Conservation (phyloP, 2,797 vertebrate species). For the Knipowitschia caucasica region DNA sequence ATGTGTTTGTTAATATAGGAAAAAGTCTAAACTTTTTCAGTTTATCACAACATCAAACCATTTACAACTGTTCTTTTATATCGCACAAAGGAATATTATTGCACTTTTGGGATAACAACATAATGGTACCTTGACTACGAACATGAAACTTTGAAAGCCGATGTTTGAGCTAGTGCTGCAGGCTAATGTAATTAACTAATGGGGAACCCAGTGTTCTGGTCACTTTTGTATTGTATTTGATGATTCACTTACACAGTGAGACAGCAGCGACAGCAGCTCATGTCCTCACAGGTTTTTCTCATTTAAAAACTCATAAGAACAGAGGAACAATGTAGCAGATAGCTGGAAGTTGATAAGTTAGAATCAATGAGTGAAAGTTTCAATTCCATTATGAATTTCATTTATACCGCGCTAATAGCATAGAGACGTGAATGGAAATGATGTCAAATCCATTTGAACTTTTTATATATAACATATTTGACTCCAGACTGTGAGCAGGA, state of each 20-base stretch:
- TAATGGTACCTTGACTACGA: background rate
- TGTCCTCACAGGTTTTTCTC: background rate
- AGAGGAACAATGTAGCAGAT: background rate
- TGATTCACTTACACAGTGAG: background rate
- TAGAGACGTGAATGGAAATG: no score
- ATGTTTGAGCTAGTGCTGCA: background rate
- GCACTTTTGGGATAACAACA: background rate
- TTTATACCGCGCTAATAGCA: no score
- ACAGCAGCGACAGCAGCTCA: background rate
- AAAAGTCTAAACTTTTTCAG: no score
- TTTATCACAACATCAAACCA: no score
- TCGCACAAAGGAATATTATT: background rate
- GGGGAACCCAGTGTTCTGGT: background rate
- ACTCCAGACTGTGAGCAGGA: no score
- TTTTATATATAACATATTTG: no score
- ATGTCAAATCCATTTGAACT: no score
- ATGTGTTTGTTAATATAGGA: no score
- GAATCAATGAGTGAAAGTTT: background rate
- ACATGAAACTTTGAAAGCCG: background rate
- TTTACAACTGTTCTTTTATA: background rate
- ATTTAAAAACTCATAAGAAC: background rate
- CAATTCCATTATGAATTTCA: background rate
- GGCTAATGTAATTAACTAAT: background rate
- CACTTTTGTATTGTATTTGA: background rate
- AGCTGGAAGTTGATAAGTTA: no score